Evolutionary conservation across 2,797 vertebrate genomes (phyloP), one percentile per base, ranked within the genome.

Genomic region (Myotis pilosus): DNA sequence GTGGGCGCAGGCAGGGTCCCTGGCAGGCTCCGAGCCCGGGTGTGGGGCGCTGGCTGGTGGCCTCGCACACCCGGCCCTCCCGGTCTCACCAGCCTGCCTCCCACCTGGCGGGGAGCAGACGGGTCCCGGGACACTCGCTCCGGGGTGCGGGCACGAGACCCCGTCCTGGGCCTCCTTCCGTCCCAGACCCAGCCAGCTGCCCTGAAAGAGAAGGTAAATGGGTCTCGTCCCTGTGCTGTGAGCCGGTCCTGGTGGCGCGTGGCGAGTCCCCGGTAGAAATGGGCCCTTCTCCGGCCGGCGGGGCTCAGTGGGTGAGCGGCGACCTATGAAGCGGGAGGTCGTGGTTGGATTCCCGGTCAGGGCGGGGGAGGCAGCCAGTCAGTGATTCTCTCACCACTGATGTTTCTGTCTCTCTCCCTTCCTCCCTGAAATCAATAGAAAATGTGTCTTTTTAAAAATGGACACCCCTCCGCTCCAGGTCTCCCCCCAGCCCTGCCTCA

Each of bases 131-230:
- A 12, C 23, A 25, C 23, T 25, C 79, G 68, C 6, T 44, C 49
- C 4, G 7, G 4, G 8, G 5, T 6, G n/a, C 19, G 53, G 69
- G 41, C 6, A 0, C 3, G 4, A 33, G 19, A 5, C 41, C 3
- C 0, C 1, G 0, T 9, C 41, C 23, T 1, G 0, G 11, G 28
- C 6, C 3, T 0, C 30, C 0, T 4, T 22, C 33, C 36, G 0
- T 41, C 84, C 11, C 68, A 44, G 47, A 47, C 28, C 47, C 36
- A 47, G 55, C 33, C 36, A 17, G 55, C n/a, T 16, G 49, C 74
- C 30, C 2, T 8, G 7, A 19, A 62, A 36, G 49, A 11, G 13
- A 51, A 47, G 11, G 2, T 16, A 2, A 22, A 55, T 9, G 38
- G 5, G 20, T 6, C 11, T 0, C 2, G 0, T 28, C 47, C 74